Percentiles rank a stretch among this genome's conserved stretches.
phyloP scores from a whole-genome alignment of 2,113 vertebrate genomes.

The Poeciliopsis turrubarensis region DNA sequence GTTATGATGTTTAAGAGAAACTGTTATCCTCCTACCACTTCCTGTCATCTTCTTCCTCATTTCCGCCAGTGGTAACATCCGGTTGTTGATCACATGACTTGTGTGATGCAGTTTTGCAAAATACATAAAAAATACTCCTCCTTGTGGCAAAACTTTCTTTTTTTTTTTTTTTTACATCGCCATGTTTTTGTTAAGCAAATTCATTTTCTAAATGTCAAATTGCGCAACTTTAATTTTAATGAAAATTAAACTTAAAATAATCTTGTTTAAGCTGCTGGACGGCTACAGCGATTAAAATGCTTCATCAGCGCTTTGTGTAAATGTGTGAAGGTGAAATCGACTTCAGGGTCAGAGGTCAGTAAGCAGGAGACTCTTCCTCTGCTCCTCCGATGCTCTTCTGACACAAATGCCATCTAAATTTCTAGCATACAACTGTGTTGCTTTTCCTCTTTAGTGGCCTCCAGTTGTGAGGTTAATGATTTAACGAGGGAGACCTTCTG shows the following conservation, averaged over 20 bases:
- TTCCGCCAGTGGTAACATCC: no score
- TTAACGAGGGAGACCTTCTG: constrained; percentile 62
- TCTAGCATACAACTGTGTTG: constrained; percentile 45
- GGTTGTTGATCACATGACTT: no score
- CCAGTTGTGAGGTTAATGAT: constrained; percentile 64
- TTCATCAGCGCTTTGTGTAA: constrained; percentile 9
- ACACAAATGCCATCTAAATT: constrained; percentile 48
- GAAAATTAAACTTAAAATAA: not conserved
- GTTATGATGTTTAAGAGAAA: no score
- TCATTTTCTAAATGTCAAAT: no score
- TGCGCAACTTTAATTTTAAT: no score
- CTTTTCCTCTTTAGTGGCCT: constrained; percentile 47
- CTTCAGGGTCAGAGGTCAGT: constrained; percentile 52
- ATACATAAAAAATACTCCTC: no score
- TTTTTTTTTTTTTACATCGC: no score
- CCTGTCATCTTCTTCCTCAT: no score
- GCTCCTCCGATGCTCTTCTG: constrained; percentile 29
- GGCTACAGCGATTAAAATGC: constrained; percentile 38
- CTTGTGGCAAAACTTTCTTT: no score
- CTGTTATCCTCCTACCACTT: no score
- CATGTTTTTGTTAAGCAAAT: no score
- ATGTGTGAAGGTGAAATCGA: constrained; percentile 54
- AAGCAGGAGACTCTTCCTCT: constrained; percentile 20
- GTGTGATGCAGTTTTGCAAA: no score
- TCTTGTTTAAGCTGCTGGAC: constrained; percentile 48